These are phyloP conservation scores for Phylloscopus trochilus DNA, from an alignment of 2,113 vertebrate genomes.

Conservation along the genomic window DNA sequence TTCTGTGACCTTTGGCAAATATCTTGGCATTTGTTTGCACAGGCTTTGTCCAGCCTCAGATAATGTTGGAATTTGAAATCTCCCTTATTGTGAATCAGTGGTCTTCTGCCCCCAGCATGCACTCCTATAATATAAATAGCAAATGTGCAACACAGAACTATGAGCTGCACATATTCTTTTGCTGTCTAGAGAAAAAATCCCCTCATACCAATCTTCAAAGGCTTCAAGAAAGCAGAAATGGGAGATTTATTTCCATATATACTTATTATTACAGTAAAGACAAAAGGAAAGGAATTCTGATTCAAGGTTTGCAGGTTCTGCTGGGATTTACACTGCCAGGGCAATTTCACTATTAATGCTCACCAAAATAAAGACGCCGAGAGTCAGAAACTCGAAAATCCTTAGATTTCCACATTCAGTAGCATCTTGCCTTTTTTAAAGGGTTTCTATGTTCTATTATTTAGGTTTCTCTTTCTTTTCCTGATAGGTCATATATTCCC, in stretches of 20 bases:
- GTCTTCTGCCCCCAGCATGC: neutral
- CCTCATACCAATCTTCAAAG: neutral
- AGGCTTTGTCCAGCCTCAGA: neutral
- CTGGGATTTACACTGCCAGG: neutral
- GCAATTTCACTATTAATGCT: neutral
- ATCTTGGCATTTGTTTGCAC: neutral
- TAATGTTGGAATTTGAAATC: neutral
- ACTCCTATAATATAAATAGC: neutral
- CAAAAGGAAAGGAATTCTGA: slow-evolving; percentile 10
- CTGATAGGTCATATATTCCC: neutral
- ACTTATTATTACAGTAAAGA: neutral
- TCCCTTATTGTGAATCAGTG: neutral
- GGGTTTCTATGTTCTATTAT: neutral
- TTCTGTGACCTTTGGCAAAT: neutral
- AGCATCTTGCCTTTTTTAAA: neutral
- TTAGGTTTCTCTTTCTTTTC: neutral
- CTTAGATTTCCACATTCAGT: neutral
- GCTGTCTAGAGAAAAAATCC: neutral
- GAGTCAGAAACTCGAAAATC: neutral
- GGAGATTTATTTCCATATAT: neutral
- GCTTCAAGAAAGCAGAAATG: neutral
- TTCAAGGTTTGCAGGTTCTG: neutral
- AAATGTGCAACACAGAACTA: neutral
- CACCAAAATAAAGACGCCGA: neutral
- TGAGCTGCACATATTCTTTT: neutral